Percentiles rank a stretch among this genome's conserved stretches.
These are phyloP conservation scores for Brachyrhaphis roseni DNA, from an alignment of 2,797 vertebrate genomes.

Conservation along the genomic window DNA sequence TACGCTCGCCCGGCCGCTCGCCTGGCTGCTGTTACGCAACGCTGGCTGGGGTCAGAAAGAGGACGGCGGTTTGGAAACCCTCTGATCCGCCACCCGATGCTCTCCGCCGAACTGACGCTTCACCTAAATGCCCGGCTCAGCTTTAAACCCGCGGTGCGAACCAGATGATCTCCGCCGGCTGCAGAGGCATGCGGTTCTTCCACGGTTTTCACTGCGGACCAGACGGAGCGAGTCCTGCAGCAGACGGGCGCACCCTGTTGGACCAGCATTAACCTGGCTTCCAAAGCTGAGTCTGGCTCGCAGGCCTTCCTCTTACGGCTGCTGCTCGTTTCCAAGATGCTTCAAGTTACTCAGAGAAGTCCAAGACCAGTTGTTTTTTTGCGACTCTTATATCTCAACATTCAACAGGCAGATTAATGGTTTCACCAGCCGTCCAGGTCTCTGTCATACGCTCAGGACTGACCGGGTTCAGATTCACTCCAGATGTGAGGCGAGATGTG, in stretches of 20 bases:
- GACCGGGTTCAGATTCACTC: slow-evolving; percentile 41
- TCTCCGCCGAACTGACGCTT: not conserved
- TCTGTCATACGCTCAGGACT: slow-evolving; percentile 42
- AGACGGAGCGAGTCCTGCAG: slow-evolving; percentile 65
- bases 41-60: slow-evolving; percentile 49
- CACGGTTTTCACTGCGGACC: slow-evolving; percentile 42
- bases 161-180: slow-evolving; percentile 20
- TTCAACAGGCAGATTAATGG: slow-evolving; percentile 44
- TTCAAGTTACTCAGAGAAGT: slow-evolving; percentile 37
- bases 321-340: slow-evolving; percentile 55
- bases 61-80: slow-evolving; percentile 55
- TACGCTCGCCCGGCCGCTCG: slow-evolving; percentile 34
- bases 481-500: slow-evolving; percentile 39
- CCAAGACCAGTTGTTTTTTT: slow-evolving; percentile 40
- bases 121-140: slow-evolving; percentile 3
- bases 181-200: slow-evolving; percentile 15
- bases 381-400: slow-evolving; percentile 39
- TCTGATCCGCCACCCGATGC: slow-evolving; percentile 20
- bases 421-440: slow-evolving; percentile 50
- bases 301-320: slow-evolving; percentile 48
- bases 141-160: slow-evolving; percentile 1
- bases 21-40: slow-evolving; percentile 52
- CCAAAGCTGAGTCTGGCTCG: slow-evolving; percentile 65
- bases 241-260: slow-evolving; percentile 75
- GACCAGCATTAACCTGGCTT: slow-evolving; percentile 66